Evolutionary conservation across 2,797 vertebrate species (phyloP), one percentile per base, ranked within the genome.

Genomic region (Pygocentrus nattereri): DNA sequence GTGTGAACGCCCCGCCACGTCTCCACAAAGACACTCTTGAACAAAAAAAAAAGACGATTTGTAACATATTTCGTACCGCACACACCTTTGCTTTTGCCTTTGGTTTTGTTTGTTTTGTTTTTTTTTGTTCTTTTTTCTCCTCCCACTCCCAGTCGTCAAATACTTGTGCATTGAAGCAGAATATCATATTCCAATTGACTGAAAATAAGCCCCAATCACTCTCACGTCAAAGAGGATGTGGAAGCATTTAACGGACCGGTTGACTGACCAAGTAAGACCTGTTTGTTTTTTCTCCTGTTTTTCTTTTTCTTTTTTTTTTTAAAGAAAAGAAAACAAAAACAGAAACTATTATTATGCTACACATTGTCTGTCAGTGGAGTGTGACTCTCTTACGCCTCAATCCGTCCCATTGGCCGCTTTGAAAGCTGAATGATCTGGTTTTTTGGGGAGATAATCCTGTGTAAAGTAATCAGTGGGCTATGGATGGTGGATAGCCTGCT

Each of bases 231-330:
- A 90, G 88, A 86, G 91, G 93, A 93, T 79, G 89, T 92, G 92
- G 93, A 93, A 91, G 90, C 91, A 81, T 94, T 94, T 92, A 90
- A 93, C 92, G 93, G 94, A 92, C 85, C 89, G 92, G 91, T 91
- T 95, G 94, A 94, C 92, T 86, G 88, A 95, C 87, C 96, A 97
- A 98, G 97, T 97, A 98, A 98, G 97, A 95, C 88, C 91, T 50
- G 92, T 93, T 93, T 91, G 90, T 92, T 97, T 96, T 96, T 95
- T 90, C 91, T 89, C 54, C 25, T 67, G 50, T 52, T 61, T 64
- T 64, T 64, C 64, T 80, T 88, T n/a, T n/a, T n/a, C n/a, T 93
- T 21, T 56, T 18, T n/a, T 38, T 25, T 19, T 58, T 10, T 1
- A 54, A 54, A 54, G 8, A 59, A 23, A 59, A 58, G 2, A 59